These are phyloP conservation scores for Cephus sareptanus DNA, from an alignment of 2,888 invertebrate genomes.

Conservation along the genomic window DNA sequence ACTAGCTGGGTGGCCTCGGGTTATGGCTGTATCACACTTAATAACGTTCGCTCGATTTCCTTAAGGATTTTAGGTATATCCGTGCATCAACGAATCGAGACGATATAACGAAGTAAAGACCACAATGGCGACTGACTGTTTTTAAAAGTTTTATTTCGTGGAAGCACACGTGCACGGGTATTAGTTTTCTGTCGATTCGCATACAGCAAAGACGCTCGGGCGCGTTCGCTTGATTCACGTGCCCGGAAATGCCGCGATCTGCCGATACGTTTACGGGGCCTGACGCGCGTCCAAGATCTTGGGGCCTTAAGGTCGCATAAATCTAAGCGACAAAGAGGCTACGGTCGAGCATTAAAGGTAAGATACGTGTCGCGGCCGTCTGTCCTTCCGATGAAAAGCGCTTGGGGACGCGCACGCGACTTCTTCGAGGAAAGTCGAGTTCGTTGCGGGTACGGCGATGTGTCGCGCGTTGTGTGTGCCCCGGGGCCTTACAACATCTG, in stretches of 20 bases:
- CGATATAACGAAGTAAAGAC: background rate
- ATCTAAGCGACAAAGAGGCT: conserved; percentile 44
- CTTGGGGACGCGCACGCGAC: conserved; percentile 7
- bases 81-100: background rate
- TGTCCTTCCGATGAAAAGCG: background rate
- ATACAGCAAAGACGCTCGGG: conserved; percentile 35
- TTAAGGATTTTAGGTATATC: background rate
- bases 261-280: background rate
- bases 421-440: conserved; percentile 8
- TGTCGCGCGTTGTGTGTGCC: background rate
- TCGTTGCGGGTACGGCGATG: conserved; percentile 24
- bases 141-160: background rate
- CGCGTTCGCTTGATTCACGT: conserved; percentile 47
- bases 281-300: conserved; percentile 15
- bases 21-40: background rate
- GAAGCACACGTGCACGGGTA: background rate
- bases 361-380: background rate
- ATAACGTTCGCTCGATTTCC: background rate
- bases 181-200: background rate
- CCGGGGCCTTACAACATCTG: conserved; percentile 36
- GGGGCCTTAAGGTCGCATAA: conserved; percentile 35
- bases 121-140: background rate
- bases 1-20: conserved; percentile 19
- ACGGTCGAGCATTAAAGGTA: conserved; percentile 33
- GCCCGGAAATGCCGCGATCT: conserved; percentile 40